Evolutionary conservation across 2,888 invertebrate genomes (phyloP).

Genomic region (Eristalis arbustorum): DNA sequence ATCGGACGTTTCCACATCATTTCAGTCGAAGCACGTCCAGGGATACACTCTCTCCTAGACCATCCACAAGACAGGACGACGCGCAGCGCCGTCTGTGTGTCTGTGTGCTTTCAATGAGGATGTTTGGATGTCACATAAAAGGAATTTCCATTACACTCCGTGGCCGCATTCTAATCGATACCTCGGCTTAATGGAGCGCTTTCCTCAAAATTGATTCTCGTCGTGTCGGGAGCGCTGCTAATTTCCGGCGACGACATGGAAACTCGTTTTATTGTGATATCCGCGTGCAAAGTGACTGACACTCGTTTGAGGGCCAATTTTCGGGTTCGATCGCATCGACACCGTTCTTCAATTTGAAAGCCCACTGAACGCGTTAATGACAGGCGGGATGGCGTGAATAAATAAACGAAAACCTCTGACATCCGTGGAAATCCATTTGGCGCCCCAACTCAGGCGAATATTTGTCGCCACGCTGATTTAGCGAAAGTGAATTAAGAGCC

Average conservation of each 20-base stretch:
- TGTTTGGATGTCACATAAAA: conserved; percentile 19
- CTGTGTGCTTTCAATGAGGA: neutral
- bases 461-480: neutral
- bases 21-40: conserved; percentile 6
- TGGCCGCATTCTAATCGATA: conserved; percentile 37
- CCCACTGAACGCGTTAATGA: conserved; percentile 10
- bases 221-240: conserved; percentile 16
- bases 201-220: conserved; percentile 35
- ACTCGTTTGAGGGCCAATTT: neutral
- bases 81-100: neutral
- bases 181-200: conserved; percentile 20
- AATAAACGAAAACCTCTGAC: neutral
- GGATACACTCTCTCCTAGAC: neutral
- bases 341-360: conserved; percentile 13
- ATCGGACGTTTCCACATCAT: conserved; percentile 38
- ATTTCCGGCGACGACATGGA: conserved; percentile 41
- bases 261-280: conserved; percentile 31
- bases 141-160: conserved; percentile 27
- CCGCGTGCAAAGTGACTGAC: neutral
- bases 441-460: too few species aligned
- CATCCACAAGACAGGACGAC: too few species aligned
- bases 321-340: neutral
- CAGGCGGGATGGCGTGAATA: neutral
- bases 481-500: neutral
- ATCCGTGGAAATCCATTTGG: neutral